Evolutionary conservation across 1,140 invertebrate species (phyloP), one percentile per base, ranked within the genome.

Genomic region (Penaeus japonicus): DNA sequence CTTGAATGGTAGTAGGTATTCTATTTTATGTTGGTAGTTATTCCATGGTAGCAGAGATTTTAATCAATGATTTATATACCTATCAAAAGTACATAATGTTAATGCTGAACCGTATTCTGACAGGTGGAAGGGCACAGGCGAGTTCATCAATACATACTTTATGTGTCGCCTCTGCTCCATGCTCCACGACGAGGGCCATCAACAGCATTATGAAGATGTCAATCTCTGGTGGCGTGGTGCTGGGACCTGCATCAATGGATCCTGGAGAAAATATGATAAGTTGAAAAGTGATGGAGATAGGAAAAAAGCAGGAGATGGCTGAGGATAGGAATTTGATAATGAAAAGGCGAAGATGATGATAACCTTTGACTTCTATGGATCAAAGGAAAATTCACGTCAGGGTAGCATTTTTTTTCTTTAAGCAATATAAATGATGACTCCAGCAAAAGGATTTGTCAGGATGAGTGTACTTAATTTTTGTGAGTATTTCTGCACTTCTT

Each of bases 81-180:
- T 24, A 22, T 15, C 12, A 18, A 22, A 53, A 12, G 30, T 17
- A 1, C n/a, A 0, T 4, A 84, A 12, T 10, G 10, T 47, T 17
- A 20, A 18, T 22, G 15, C 39, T 10, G 20, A 35, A 2, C 12
- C 22, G 10, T 54, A 2, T 53, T 79, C 54, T 27, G 27, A 24
- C 53, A 89, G 86, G 89, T 96, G 95, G 95, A 96, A 97, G 93
- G 96, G 96, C 47, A 97, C 96, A 0, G 97, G 97, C 1, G 96
- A 98, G 92, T 98, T 98, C 92, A 96, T 98, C 91, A 98, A 98
- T 93, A 98, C 97, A 24, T 97, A 96, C 92, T 99, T 98, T 92
- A 99, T 97, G 96, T 99, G 98, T 92, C 95, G 98, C 1, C 94
- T 99, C 24, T 99, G 98, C 92, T 95, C 97, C 5, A 95, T 98